Evolutionary conservation across 2,888 invertebrate genomes (phyloP).

Genomic region (Dendrolimus pini): DNA sequence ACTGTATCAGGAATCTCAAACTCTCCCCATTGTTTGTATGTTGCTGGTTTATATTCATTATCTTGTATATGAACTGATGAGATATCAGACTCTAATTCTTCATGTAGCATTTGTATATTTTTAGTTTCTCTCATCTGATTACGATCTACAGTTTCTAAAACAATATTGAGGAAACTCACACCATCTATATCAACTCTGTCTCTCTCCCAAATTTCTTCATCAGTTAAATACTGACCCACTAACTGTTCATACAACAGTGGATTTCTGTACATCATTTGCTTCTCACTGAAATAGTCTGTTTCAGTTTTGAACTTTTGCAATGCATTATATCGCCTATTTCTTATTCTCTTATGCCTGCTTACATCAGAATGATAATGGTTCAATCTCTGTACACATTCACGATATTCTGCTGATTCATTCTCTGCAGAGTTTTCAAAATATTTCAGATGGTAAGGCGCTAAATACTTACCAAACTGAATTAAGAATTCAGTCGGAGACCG

Average conservation of each 20-base stretch:
- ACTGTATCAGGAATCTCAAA: conserved; percentile 64
- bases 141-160: conserved; percentile 88
- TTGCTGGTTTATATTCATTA: conserved; percentile 17
- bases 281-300: conserved; percentile 91
- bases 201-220: conserved; percentile 82
- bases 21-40: conserved; percentile 70
- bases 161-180: conserved; percentile 83
- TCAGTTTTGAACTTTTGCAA: conserved; percentile 83
- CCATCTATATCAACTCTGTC: conserved; percentile 77
- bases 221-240: conserved; percentile 89
- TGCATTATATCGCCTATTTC: conserved; percentile 90
- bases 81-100: conserved; percentile 54
- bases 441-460: conserved; percentile 81
- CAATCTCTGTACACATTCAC: conserved; percentile 79
- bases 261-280: conserved; percentile 94
- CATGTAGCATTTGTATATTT: conserved; percentile 78
- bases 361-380: conserved; percentile 71
- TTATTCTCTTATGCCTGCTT: conserved; percentile 73
- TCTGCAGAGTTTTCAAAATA: conserved; percentile 76
- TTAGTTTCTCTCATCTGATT: conserved; percentile 79
- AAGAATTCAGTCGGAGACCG: conserved; percentile 84
- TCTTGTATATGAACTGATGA: conserved; percentile 27
- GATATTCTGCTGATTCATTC: conserved; percentile 71
- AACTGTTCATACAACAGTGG: conserved; percentile 93
- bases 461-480: conserved; percentile 83